Evolutionary conservation across 2,113 vertebrate genomes (phyloP).

Genomic region (Promerops cafer): DNA sequence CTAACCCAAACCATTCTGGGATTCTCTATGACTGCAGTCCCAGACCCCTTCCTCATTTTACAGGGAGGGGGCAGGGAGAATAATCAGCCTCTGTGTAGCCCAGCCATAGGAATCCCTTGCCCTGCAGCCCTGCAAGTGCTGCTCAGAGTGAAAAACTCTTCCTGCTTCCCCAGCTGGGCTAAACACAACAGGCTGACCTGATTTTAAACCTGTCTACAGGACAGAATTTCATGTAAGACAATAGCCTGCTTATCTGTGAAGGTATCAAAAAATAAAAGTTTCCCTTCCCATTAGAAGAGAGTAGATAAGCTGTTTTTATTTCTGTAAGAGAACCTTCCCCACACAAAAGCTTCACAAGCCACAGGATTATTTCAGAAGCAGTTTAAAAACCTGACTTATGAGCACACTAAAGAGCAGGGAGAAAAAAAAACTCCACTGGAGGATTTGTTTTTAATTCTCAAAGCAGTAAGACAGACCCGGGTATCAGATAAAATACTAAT

Average conservation of each 20-base stretch:
- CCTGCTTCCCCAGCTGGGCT: not conserved
- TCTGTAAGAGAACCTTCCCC: not conserved
- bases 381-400: not conserved
- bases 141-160: not conserved
- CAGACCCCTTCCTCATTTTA: not conserved
- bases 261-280: not conserved
- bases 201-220: not conserved
- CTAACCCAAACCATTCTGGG: not conserved
- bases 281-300: not conserved
- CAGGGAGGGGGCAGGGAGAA: not conserved
- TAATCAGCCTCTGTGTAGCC: not conserved
- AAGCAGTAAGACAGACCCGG: not conserved
- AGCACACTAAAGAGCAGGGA: not conserved
- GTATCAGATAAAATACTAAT: conserved; percentile 28
- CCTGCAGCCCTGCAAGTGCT: not conserved
- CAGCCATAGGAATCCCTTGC: not conserved
- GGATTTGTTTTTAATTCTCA: conserved; percentile 19
- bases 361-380: not conserved
- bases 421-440: not conserved
- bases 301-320: not conserved
- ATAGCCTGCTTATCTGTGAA: not conserved
- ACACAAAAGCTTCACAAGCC: not conserved
- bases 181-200: not conserved
- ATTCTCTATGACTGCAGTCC: not conserved
- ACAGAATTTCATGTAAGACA: not conserved